A percentile compares a stretch with the other conserved stretches of the same genome.
Conservation (phyloP, 2,113 vertebrate genomes). For the Chlamydotis undulata region DNA sequence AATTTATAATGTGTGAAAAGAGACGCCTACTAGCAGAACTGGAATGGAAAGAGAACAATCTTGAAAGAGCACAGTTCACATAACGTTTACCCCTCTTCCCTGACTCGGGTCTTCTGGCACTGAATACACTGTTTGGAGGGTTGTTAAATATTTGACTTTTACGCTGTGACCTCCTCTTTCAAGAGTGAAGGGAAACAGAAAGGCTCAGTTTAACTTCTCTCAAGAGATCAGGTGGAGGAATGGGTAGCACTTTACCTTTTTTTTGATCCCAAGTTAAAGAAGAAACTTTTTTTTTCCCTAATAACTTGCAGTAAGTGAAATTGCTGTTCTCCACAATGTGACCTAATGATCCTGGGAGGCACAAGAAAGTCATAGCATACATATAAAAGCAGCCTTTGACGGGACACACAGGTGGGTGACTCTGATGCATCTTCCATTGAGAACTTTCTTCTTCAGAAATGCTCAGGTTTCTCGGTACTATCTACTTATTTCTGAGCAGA, state of each 20-base stretch:
- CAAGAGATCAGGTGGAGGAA: not conserved
- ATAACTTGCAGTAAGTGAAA: not conserved
- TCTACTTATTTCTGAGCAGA: not conserved
- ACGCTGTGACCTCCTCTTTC: not conserved
- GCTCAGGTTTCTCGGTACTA: not conserved
- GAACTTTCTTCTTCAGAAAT: not conserved
- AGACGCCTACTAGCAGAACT: not conserved
- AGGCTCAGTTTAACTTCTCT: not conserved
- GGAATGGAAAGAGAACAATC: not conserved
- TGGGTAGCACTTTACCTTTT: not conserved
- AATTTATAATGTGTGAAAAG: not conserved
- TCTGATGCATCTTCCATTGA: not conserved
- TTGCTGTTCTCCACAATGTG: not conserved
- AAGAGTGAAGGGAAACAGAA: not conserved
- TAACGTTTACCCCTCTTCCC: not conserved
- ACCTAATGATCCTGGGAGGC: not conserved
- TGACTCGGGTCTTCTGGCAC: not conserved
- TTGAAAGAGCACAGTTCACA: not conserved
- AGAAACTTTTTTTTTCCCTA: not conserved
- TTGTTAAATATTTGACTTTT: constrained; percentile 34
- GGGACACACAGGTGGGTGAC: not conserved
- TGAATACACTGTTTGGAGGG: not conserved
- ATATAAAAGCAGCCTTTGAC: not conserved
- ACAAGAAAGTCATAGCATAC: not conserved
- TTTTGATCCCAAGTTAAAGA: not conserved